These are phyloP conservation scores for Pectinophora gossypiella DNA, from an alignment of 1,140 invertebrate species.

Conservation along the genomic window DNA sequence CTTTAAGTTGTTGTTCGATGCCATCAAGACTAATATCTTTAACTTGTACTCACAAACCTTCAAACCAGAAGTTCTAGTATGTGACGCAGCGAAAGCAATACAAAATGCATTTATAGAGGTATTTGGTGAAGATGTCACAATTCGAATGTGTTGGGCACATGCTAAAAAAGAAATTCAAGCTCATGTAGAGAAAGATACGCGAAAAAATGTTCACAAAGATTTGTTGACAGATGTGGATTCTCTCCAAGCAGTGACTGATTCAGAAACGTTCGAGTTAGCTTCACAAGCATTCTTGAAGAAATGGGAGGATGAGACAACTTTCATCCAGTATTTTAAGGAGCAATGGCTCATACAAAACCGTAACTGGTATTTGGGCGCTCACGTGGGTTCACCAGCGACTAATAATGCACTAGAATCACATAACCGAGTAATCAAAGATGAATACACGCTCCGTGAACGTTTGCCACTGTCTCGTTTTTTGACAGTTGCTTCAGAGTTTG, in stretches of 20 bases:
- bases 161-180: constrained; percentile 9
- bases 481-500: constrained; percentile 8
- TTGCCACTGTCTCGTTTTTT: constrained; percentile 10
- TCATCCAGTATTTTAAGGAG: constrained; percentile 14
- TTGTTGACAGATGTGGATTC: constrained; percentile 12
- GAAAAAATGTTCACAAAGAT: constrained; percentile 6
- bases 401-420: background rate
- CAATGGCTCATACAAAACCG: constrained; percentile 16
- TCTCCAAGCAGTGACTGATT: constrained; percentile 4
- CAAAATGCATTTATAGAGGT: constrained; percentile 18
- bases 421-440: background rate
- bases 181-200: constrained; percentile 9
- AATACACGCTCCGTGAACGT: background rate
- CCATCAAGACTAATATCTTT: constrained; percentile 9
- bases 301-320: constrained; percentile 10
- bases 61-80: constrained; percentile 15
- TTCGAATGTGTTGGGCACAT: constrained; percentile 4
- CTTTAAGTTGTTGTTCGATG: constrained; percentile 15
- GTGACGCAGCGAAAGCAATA: constrained; percentile 16
- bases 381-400: background rate
- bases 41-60: constrained; percentile 12
- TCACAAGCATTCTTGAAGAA: constrained; percentile 6
- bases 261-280: constrained; percentile 9
- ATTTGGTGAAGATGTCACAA: constrained; percentile 1
- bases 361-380: constrained; percentile 17